Conservation (phyloP, 2,797 vertebrate species). For the Telmatherina bonti region DNA sequence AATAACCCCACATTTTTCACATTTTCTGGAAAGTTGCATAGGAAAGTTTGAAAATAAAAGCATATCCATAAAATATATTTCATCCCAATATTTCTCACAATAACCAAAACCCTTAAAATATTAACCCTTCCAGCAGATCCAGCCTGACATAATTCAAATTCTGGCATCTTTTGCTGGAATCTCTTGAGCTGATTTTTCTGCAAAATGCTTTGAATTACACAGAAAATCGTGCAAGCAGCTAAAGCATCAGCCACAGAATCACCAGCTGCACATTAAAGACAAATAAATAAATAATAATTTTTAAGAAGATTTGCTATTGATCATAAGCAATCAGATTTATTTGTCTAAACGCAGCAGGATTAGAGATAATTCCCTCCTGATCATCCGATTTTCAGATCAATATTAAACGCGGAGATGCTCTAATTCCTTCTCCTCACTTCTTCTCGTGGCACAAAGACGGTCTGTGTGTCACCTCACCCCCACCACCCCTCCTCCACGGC, state of each 20-base stretch:
- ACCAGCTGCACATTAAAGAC: neutral
- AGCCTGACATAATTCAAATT: neutral
- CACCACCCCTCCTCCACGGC: slow-evolving; percentile 18
- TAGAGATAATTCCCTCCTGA: slow-evolving; percentile 13
- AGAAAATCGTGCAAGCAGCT: neutral
- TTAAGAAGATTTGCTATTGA: neutral
- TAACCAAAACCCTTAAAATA: neutral
- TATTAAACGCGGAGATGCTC: slow-evolving; percentile 24
- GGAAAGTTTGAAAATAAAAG: neutral
- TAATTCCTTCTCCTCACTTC: slow-evolving; percentile 25
- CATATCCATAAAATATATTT: no score
- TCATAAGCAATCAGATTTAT: slow-evolving; percentile 25
- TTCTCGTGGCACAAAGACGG: slow-evolving; percentile 48
- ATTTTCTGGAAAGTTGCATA: neutral
- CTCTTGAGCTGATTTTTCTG: slow-evolving; percentile 4
- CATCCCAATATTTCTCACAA: neutral
- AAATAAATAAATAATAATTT: neutral
- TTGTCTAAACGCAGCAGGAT: slow-evolving; percentile 18
- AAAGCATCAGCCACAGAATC: neutral
- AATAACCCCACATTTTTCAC: neutral
- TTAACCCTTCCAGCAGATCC: neutral
- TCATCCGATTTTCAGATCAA: slow-evolving; percentile 33
- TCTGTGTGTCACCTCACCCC: slow-evolving; percentile 55
- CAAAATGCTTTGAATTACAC: slow-evolving; percentile 8
- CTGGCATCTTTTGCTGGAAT: slow-evolving; percentile 1